Evolutionary conservation across 2,888 invertebrate species (phyloP).

Genomic region (Synergus gifuensis): DNA sequence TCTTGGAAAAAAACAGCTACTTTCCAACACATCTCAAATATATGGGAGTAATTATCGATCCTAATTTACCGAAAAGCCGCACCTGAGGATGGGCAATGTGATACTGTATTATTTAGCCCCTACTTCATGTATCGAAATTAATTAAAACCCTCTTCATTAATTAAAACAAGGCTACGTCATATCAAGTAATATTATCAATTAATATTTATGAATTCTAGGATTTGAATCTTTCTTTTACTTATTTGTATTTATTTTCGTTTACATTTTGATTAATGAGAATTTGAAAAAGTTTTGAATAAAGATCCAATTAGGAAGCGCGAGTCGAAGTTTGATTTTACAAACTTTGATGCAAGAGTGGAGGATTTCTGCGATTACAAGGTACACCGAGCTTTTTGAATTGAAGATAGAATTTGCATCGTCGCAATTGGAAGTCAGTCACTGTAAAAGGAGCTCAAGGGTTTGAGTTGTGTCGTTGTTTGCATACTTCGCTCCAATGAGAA

Average conservation of each 20-base stretch:
- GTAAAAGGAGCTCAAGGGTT: constrained; percentile 49
- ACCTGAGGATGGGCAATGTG: no score
- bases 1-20: no score
- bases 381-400: constrained; percentile 44
- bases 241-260: neutral
- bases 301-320: neutral
- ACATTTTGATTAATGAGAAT: neutral
- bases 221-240: neutral
- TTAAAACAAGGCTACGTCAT: neutral
- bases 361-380: constrained; percentile 20
- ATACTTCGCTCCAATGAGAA: neutral
- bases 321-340: constrained; percentile 15
- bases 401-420: constrained; percentile 46
- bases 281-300: neutral
- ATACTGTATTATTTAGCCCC: no score
- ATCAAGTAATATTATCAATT: neutral
- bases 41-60: no score
- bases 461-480: constrained; percentile 3
- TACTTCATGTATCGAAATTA: no score
- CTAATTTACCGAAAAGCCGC: no score
- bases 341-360: neutral
- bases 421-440: constrained; percentile 49
- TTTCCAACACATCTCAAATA: no score
- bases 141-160: no score
- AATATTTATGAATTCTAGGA: no score